Percentiles rank a stretch among this genome's conserved stretches.
Conservation (phyloP, 2,888 invertebrate genomes). For the Zeuzera pyrina region DNA sequence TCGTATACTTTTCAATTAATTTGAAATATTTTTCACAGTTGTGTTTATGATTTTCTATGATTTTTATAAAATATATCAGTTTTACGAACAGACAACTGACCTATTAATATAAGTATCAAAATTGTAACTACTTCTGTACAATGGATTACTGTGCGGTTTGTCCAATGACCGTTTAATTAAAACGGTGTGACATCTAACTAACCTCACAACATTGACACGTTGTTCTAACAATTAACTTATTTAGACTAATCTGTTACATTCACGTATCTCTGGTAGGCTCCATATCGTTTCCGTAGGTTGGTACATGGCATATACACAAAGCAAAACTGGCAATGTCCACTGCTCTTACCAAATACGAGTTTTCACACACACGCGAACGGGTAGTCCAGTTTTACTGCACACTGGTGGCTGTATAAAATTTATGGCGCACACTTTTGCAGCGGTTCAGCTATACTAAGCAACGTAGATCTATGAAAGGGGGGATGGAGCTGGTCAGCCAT, state of each 20-base stretch:
- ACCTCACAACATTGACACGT: slow-evolving; percentile 32
- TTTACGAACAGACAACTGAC: too few relatives aligned
- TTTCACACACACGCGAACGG: slow-evolving; percentile 53
- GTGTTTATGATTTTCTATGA: too few relatives aligned
- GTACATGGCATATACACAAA: slow-evolving; percentile 52
- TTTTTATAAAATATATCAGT: too few relatives aligned
- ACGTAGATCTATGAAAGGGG: slow-evolving; percentile 35
- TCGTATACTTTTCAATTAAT: too few relatives aligned
- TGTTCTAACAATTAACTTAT: slow-evolving; percentile 45
- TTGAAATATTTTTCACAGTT: too few relatives aligned
- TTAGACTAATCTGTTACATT: slow-evolving; percentile 46
- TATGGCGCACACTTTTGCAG: slow-evolving; percentile 72
- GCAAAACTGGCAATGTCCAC: slow-evolving; percentile 60
- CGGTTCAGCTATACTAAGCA: slow-evolving; percentile 44
- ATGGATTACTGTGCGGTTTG: too few relatives aligned
- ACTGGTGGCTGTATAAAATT: slow-evolving; percentile 67
- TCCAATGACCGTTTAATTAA: slow-evolving; percentile 48
- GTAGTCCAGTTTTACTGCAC: slow-evolving; percentile 63
- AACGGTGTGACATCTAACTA: slow-evolving; percentile 32
- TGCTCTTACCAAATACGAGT: slow-evolving; percentile 57
- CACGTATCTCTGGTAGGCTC: slow-evolving; percentile 35
- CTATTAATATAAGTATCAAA: too few relatives aligned
- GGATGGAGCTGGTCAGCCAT: slow-evolving; percentile 64
- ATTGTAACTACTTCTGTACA: too few relatives aligned
- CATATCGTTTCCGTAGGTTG: slow-evolving; percentile 37